A percentile compares a stretch with the other conserved stretches of the same genome.
These are phyloP conservation scores for Incurvaria masculella DNA, from an alignment of 2,888 invertebrate genomes.

Conservation along the genomic window DNA sequence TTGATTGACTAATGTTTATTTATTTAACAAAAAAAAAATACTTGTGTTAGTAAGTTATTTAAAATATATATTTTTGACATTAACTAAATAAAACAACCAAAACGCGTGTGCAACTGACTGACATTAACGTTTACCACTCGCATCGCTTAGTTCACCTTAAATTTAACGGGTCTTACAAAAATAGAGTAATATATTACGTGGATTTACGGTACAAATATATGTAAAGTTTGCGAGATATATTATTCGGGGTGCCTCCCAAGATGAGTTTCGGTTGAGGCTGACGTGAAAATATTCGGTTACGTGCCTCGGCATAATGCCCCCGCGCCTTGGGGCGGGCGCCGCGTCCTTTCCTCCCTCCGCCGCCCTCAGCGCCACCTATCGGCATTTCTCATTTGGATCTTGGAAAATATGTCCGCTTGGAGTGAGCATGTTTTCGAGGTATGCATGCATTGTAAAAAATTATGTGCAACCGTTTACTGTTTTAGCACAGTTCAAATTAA, in stretches of 20 bases:
- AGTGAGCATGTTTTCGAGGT: neutral
- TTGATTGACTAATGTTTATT: too few relatives aligned
- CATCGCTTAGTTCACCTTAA: conserved; percentile 26
- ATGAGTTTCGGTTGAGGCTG: conserved; percentile 38
- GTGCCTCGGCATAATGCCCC: conserved; percentile 54
- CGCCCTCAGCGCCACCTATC: neutral
- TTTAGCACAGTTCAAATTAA: too few relatives aligned
- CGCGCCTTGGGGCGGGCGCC: conserved; percentile 14
- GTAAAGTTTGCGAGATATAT: conserved; percentile 57
- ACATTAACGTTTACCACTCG: too few relatives aligned
- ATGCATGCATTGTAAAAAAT: neutral
- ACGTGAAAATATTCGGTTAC: conserved; percentile 53
- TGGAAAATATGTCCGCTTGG: neutral
- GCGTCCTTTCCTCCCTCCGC: neutral
- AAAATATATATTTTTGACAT: too few relatives aligned
- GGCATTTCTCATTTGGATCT: neutral
- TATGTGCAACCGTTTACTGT: too few relatives aligned
- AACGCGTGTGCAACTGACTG: too few relatives aligned
- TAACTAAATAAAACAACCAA: too few relatives aligned
- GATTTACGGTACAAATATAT: conserved; percentile 58
- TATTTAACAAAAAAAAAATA: too few relatives aligned
- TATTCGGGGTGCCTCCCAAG: conserved; percentile 50
- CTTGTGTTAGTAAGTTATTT: too few relatives aligned
- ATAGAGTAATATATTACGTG: conserved; percentile 54
- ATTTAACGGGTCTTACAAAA: conserved; percentile 51